Conservation (phyloP, 2,888 invertebrate species). For the Cantharis nigra region DNA sequence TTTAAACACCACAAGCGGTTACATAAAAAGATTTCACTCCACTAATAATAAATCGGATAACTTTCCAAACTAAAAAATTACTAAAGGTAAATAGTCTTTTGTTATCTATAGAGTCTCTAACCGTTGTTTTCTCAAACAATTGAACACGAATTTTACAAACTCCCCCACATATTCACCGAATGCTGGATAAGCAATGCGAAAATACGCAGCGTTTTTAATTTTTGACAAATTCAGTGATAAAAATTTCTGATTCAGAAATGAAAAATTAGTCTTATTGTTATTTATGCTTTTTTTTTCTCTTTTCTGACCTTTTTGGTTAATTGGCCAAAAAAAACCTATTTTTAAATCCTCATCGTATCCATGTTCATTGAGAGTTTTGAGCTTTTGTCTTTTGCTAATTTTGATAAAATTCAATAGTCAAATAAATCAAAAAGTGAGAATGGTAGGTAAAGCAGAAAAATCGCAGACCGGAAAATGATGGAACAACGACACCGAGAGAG, state of each 20-base stretch:
- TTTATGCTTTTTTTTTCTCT: too few relatives aligned
- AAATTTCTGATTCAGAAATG: neutral
- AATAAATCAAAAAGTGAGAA: too few relatives aligned
- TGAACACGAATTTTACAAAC: neutral
- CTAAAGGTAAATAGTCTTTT: neutral
- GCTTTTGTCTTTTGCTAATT: too few relatives aligned
- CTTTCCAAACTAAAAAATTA: neutral
- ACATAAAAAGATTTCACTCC: neutral
- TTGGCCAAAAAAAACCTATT: too few relatives aligned
- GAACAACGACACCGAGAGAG: too few relatives aligned
- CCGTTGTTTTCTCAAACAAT: neutral
- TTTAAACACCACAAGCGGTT: slow-evolving; percentile 21
- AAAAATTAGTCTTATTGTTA: neutral
- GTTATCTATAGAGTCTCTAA: neutral
- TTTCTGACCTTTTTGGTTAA: too few relatives aligned
- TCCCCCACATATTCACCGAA: neutral
- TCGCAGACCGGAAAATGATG: too few relatives aligned
- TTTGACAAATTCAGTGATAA: neutral
- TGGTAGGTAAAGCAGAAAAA: too few relatives aligned
- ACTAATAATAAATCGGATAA: neutral
- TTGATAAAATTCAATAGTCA: too few relatives aligned
- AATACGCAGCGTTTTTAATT: neutral
- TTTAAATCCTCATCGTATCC: too few relatives aligned
- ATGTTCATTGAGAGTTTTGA: too few relatives aligned
- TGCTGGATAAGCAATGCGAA: neutral